phyloP scores from a whole-genome alignment of 2,797 vertebrate species.

The Manis pentadactyla region DNA sequence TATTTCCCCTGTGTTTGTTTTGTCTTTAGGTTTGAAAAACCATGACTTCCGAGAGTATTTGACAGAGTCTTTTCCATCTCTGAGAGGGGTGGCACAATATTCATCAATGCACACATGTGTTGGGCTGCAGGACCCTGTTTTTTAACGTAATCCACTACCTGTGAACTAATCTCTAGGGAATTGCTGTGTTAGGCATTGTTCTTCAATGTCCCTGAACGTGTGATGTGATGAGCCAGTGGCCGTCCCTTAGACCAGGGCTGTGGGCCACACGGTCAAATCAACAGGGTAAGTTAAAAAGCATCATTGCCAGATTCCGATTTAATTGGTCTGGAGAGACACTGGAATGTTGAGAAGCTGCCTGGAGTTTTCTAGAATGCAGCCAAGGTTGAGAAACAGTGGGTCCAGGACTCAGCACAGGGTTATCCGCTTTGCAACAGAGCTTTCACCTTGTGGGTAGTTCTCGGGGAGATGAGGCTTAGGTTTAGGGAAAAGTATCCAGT shows the following conservation, averaged over 20 bases:
- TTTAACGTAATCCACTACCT: not conserved
- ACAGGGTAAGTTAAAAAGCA: too few species aligned
- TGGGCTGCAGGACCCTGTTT: not conserved
- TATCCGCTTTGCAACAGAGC: rapidly evolving
- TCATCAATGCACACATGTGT: not conserved
- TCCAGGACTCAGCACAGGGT: rapidly evolving
- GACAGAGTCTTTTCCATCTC: not conserved
- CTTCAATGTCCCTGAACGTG: not conserved
- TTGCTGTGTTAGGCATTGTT: not conserved
- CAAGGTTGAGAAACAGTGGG: not conserved
- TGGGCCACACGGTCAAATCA: not conserved
- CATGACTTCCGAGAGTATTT: not conserved
- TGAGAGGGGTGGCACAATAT: rapidly evolving
- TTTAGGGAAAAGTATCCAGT: not conserved
- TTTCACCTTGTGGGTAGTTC: rapidly evolving
- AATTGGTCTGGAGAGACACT: not conserved
- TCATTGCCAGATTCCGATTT: not conserved
- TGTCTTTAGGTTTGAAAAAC: not conserved
- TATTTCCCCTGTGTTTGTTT: not conserved
- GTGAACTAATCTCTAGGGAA: not conserved
- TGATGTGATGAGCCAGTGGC: rapidly evolving
- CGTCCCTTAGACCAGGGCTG: too few species aligned
- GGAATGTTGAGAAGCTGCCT: not conserved
- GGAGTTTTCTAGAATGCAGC: rapidly evolving
- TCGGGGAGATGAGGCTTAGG: not conserved